These are phyloP conservation scores for Heliconius ismenius DNA, from an alignment of 2,888 invertebrate species.

Conservation along the genomic window DNA sequence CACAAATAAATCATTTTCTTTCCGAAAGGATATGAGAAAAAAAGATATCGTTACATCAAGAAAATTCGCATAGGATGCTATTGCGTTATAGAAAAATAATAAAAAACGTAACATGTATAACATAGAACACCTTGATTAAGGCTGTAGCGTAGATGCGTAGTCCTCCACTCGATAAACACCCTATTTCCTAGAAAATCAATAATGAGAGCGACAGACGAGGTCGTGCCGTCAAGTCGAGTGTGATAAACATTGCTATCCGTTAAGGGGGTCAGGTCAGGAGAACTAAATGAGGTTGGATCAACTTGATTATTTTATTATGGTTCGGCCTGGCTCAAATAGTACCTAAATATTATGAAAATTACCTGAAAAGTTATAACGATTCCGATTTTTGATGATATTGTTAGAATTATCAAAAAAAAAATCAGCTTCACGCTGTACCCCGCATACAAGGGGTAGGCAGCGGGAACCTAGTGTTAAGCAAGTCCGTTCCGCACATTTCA, in stretches of 20 bases:
- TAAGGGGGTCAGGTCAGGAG: not conserved
- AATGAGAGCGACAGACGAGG: not conserved
- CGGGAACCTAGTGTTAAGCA: too few species aligned
- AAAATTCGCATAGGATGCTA: not conserved
- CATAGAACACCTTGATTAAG: constrained; percentile 8
- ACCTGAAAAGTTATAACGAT: too few species aligned
- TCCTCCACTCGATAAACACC: constrained; percentile 3
- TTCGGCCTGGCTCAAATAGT: not conserved
- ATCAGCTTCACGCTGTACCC: too few species aligned
- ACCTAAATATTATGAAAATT: not conserved
- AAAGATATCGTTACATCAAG: not conserved
- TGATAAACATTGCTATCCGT: constrained; percentile 10
- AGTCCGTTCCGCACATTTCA: too few species aligned
- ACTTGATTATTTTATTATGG: not conserved
- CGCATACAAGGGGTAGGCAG: too few species aligned
- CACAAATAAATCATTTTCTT: too few species aligned
- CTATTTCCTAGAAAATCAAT: constrained; percentile 23
- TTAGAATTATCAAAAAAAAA: not conserved
- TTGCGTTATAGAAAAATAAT: not conserved
- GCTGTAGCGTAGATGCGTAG: not conserved
- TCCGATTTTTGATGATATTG: not conserved
- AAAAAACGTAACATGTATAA: not conserved
- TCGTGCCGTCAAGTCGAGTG: constrained; percentile 16
- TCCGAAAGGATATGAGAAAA: too few species aligned
- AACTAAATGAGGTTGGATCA: constrained; percentile 11